phyloP scores from a whole-genome alignment of 2,888 invertebrate species.

The Prosapia bicincta region DNA sequence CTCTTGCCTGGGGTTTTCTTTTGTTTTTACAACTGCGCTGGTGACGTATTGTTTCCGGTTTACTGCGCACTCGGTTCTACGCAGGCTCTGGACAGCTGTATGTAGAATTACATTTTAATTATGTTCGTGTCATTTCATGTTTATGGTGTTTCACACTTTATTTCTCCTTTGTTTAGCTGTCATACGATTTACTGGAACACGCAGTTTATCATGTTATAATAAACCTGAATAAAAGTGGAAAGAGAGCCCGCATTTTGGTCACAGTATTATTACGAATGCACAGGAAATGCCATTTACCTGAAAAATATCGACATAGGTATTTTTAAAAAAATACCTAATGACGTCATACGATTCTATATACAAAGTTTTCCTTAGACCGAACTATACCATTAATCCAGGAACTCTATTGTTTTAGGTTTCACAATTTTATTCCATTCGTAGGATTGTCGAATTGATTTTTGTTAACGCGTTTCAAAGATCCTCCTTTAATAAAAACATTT shows the following conservation, averaged over 20 bases:
- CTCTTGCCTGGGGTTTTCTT: constrained; percentile 19
- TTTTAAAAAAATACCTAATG: too few relatives aligned
- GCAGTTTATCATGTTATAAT: background rate
- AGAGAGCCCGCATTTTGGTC: background rate
- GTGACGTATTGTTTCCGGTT: constrained; percentile 30
- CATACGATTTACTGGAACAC: background rate
- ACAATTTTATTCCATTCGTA: too few relatives aligned
- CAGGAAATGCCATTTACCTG: background rate
- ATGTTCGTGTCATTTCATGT: background rate
- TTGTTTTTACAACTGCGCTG: constrained; percentile 28
- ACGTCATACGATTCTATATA: too few relatives aligned
- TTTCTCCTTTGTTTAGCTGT: background rate
- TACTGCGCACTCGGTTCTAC: background rate
- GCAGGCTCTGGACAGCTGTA: background rate
- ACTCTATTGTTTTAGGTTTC: too few relatives aligned
- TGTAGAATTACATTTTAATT: background rate
- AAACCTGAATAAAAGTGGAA: background rate
- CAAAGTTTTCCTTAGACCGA: too few relatives aligned
- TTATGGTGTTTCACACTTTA: background rate
- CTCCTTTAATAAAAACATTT: too few relatives aligned
- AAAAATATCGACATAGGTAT: too few relatives aligned
- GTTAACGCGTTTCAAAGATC: too few relatives aligned
- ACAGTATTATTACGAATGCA: background rate
- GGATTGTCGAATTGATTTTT: too few relatives aligned
- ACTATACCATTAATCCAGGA: too few relatives aligned